Evolutionary conservation across 2,888 invertebrate species (phyloP), one percentile per base, ranked within the genome.

Genomic region (Pocota personata): DNA sequence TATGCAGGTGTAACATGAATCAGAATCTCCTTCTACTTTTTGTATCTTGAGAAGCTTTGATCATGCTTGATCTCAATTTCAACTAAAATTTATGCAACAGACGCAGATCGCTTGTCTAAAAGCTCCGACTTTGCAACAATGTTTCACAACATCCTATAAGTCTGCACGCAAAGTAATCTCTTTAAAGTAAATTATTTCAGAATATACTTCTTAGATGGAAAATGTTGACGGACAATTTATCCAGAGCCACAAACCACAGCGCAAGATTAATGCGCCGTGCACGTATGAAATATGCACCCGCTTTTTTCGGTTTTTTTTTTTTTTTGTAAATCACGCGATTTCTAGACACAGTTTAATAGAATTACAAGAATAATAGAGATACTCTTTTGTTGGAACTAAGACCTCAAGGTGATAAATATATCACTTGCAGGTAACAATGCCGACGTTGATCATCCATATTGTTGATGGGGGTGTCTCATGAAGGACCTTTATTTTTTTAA

Each of bases 261-360:
- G 67, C 35, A 75, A 60, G 80, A 86, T 80, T 62, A 72, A 86
- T 86, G 80, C 58, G 62, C 35, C 55, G 19, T 66, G 64, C 66
- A 76, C 48, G 64, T 80, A 71, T 80, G 76, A 86, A 72, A 60
- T 86, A 76, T 86, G 37, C 62, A 35, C 58, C 40, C 24, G 75
- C 75, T 40, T 71, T 40, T 71, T 86, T 86, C 64, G 69, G 75
- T 82, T 80, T 72, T 32, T 66, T 66, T 71, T 16, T 75, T 82
- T 80, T 72, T 32, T 66, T 66, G 66, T 16, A 43, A 75, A 86
- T 76, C 80, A 86, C 84, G 84, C 84, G 84, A 86, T 86, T 69
- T 66, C 10, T 7, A 5, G 16, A 79, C 19, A 76, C 24, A 72
- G 57, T 52, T 43, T 75, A 84, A 84, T 84, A 62, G 55, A 82